phyloP scores from a whole-genome alignment of 2,113 vertebrate species.

The Ibidorhyncha struthersii region DNA sequence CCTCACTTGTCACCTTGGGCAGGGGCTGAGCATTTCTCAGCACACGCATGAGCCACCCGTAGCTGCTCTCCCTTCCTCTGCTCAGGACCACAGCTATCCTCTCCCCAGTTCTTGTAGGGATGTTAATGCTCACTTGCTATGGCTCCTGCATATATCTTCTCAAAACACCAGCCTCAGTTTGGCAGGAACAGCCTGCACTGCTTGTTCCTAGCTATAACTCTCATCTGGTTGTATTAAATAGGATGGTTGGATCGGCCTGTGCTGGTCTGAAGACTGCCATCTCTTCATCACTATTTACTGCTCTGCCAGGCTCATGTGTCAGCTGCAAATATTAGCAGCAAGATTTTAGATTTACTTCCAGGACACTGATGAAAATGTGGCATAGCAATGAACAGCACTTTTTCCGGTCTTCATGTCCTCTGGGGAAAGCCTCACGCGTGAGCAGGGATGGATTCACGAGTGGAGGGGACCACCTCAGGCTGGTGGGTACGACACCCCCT shows the following conservation, averaged over 20 bases:
- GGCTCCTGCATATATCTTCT: not conserved
- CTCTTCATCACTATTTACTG: slow-evolving; percentile 34
- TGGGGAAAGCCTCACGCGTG: fast-evolving
- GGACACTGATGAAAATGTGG: not conserved
- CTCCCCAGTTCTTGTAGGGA: not conserved
- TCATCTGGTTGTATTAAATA: slow-evolving; percentile 32
- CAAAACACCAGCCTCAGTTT: not conserved
- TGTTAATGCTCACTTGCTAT: not conserved
- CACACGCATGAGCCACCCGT: not conserved
- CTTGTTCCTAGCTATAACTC: slow-evolving; percentile 29
- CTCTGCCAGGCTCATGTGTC: slow-evolving; percentile 35
- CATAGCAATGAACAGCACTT: not conserved
- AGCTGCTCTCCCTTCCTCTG: not conserved
- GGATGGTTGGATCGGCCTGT: not conserved
- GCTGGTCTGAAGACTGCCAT: not conserved
- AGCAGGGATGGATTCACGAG: fast-evolving
- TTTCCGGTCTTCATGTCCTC: not conserved
- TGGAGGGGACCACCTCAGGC: fast-evolving
- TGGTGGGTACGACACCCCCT: not conserved
- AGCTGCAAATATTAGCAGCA: slow-evolving; percentile 16
- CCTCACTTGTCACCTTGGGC: fast-evolving
- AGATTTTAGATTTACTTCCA: not conserved
- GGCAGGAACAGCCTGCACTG: slow-evolving; percentile 39
- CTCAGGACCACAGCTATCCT: not conserved
- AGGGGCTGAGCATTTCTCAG: not conserved